These are phyloP conservation scores for Pseudeuparius sepicola DNA, from an alignment of 2,888 invertebrate species.

Conservation along the genomic window DNA sequence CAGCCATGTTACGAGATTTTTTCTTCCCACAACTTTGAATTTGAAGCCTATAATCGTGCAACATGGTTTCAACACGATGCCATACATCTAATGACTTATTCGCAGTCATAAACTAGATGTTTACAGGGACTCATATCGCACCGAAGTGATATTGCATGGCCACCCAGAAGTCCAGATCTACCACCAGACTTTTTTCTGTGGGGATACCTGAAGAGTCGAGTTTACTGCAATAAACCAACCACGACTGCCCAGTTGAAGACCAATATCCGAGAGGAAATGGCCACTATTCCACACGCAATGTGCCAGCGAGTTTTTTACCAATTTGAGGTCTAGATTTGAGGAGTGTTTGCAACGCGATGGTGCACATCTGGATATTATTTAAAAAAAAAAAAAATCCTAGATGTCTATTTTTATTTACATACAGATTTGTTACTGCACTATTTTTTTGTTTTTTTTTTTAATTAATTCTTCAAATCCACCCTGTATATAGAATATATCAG, in stretches of 20 bases:
- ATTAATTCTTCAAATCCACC: no score
- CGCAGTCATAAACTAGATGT: constrained; percentile 12
- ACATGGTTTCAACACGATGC: constrained; percentile 16
- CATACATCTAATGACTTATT: constrained; percentile 13
- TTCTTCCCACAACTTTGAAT: constrained; percentile 11
- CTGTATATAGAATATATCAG: no score
- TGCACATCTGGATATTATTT: constrained; percentile 1
- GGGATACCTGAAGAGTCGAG: constrained; percentile 7
- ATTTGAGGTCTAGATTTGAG: constrained; percentile 1
- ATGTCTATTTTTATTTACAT: no score
- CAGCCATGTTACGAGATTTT: constrained; percentile 12
- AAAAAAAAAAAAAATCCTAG: no score
- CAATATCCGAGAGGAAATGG: constrained; percentile 13
- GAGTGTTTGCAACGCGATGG: constrained; percentile 3
- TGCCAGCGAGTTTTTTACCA: constrained; percentile 14
- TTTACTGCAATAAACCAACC: constrained; percentile 11
- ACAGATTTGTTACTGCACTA: no score
- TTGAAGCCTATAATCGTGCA: constrained; percentile 9
- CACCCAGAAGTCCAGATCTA: constrained; percentile 7
- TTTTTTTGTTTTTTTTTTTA: no score
- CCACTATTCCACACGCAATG: constrained; percentile 10
- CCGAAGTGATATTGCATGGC: constrained; percentile 9
- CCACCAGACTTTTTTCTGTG: constrained; percentile 2
- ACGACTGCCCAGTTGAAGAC: constrained; percentile 9
- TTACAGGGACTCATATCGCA: constrained; percentile 9